Percentiles rank a stretch among this genome's conserved stretches.
These are phyloP conservation scores for Apodemus speciosus DNA, from an alignment of 2,113 vertebrate genomes.

Conservation along the genomic window DNA sequence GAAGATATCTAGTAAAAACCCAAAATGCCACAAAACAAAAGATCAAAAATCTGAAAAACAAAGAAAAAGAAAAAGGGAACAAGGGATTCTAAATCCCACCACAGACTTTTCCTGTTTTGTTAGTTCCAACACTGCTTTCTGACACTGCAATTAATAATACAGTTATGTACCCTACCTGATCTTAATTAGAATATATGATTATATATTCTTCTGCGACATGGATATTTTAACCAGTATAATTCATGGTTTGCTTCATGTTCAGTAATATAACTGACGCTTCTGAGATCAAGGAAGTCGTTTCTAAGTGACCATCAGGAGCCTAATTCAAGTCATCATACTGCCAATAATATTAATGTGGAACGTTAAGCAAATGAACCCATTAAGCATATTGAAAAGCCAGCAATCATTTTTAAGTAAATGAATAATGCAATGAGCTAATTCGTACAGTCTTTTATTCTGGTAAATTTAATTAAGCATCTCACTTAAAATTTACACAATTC, in stretches of 20 bases:
- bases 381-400: slow-evolving; percentile 71
- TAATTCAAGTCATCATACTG: slow-evolving; percentile 57
- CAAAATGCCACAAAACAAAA: too few species aligned
- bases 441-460: slow-evolving; percentile 60
- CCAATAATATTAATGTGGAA: slow-evolving; percentile 66
- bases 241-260: slow-evolving; percentile 25
- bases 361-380: slow-evolving; percentile 61
- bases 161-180: neutral
- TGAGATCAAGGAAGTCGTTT: slow-evolving; percentile 63
- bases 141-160: neutral
- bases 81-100: neutral
- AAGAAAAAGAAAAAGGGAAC: neutral
- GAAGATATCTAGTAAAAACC: too few species aligned
- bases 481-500: slow-evolving; percentile 45
- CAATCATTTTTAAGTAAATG: slow-evolving; percentile 61
- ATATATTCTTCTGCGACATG: neutral
- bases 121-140: neutral
- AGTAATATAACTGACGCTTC: slow-evolving; percentile 48
- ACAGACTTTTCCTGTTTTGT: neutral
- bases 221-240: slow-evolving; percentile 17
- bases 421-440: slow-evolving; percentile 64
- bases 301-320: slow-evolving; percentile 46
- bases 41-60: too few species aligned
- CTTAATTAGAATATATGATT: neutral
- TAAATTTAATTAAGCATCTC: slow-evolving; percentile 71